Conservation (phyloP, 2,113 vertebrate species). For the Python bivittatus region DNA sequence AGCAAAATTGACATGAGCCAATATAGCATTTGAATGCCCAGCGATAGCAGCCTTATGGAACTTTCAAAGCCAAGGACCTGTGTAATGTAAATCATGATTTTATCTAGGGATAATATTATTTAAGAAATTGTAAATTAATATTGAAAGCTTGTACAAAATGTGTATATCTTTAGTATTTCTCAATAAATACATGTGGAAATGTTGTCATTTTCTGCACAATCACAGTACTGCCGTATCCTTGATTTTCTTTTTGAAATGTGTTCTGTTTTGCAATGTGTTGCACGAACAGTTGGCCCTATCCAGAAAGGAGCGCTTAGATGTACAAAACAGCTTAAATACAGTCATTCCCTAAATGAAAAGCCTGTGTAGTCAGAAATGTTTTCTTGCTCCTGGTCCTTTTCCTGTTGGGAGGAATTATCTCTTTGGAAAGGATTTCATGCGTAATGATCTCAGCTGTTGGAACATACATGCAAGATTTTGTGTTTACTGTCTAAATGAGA, state of each 20-base stretch:
- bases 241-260: slow-evolving; percentile 39
- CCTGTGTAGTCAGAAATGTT: not conserved
- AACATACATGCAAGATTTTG: not conserved
- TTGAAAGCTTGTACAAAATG: slow-evolving; percentile 79
- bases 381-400: not conserved
- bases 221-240: slow-evolving; percentile 50
- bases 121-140: slow-evolving; percentile 84
- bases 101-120: slow-evolving; percentile 75
- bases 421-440: not conserved
- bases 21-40: slow-evolving; percentile 70
- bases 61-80: slow-evolving; percentile 69
- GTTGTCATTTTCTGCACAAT: slow-evolving; percentile 71
- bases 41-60: slow-evolving; percentile 61
- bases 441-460: not conserved
- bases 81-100: slow-evolving; percentile 73
- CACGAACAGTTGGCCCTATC: not conserved
- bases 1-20: slow-evolving; percentile 69
- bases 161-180: slow-evolving; percentile 83
- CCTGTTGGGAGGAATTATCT: not conserved
- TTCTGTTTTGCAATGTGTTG: accelerated
- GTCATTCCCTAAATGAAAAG: not conserved
- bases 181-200: slow-evolving; percentile 82
- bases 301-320: not conserved
- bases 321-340: not conserved
- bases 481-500: not conserved